These are phyloP conservation scores for Meloidogyne hapla DNA, from an alignment of 1,140 invertebrate species.

Conservation along the genomic window DNA sequence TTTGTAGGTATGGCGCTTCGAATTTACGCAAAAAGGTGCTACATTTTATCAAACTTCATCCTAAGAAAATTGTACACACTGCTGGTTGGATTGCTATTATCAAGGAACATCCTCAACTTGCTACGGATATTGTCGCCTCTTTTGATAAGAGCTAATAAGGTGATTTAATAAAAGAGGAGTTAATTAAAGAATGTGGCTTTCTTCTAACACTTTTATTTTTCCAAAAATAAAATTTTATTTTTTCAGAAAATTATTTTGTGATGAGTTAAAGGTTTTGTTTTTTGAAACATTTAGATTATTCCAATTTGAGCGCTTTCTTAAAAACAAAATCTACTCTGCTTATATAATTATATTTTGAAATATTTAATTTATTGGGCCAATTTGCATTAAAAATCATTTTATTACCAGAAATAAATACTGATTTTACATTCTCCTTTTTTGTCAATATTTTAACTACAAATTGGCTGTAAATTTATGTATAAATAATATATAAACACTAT, in stretches of 20 bases:
- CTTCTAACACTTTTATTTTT: neutral
- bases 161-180: neutral
- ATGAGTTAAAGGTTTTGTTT: neutral
- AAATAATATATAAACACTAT: neutral
- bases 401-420: too few species aligned
- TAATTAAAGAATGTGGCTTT: neutral
- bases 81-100: conserved; percentile 21
- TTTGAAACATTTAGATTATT: neutral
- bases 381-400: neutral
- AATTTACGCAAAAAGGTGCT: conserved; percentile 51
- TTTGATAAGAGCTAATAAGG: conserved; percentile 30
- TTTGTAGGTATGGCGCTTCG: conserved; percentile 33
- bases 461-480: neutral
- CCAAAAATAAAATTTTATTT: neutral
- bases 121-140: conserved; percentile 15
- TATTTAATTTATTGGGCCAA: neutral
- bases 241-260: neutral
- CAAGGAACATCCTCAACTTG: conserved; percentile 19
- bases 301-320: neutral
- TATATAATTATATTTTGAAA: neutral
- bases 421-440: too few species aligned
- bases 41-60: conserved; percentile 53
- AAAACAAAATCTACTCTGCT: neutral
- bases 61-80: conserved; percentile 51
- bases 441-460: neutral